Evolutionary conservation across 2,113 vertebrate species (phyloP).

Genomic region (Bombycilla garrulus): DNA sequence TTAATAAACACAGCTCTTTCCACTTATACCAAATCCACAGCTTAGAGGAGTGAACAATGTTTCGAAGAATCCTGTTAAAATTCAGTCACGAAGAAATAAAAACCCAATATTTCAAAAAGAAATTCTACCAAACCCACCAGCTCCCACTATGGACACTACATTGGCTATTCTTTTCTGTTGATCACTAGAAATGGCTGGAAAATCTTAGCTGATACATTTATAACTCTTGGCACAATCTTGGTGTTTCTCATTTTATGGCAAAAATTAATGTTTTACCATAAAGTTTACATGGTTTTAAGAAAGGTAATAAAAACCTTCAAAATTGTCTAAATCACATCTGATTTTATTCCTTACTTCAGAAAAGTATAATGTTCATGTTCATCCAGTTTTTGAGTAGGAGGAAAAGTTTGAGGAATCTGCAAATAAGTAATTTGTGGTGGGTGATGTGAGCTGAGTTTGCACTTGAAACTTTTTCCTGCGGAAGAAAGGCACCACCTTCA

Average conservation of each 20-base stretch:
- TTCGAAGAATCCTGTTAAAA: not conserved
- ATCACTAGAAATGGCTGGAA: not conserved
- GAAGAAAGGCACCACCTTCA: not conserved
- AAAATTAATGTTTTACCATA: not conserved
- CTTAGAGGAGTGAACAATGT: not conserved
- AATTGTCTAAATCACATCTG: not conserved
- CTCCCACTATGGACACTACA: not conserved
- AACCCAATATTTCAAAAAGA: not conserved
- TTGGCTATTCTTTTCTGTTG: not conserved
- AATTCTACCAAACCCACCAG: accelerated
- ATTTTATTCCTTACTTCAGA: not conserved
- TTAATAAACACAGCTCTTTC: not conserved
- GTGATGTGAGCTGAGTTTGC: not conserved
- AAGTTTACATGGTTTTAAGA: not conserved
- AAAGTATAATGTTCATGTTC: not conserved
- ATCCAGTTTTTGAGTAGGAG: not conserved
- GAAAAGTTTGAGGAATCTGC: not conserved
- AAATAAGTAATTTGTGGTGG: not conserved
- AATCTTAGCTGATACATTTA: not conserved
- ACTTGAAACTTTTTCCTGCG: not conserved
- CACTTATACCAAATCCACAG: not conserved
- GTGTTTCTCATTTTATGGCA: not conserved
- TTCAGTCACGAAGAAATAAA: not conserved
- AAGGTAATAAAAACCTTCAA: not conserved
- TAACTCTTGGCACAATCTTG: not conserved